Evolutionary conservation across 1,140 invertebrate species (phyloP).

Genomic region (Dendroctonus ponderosae): DNA sequence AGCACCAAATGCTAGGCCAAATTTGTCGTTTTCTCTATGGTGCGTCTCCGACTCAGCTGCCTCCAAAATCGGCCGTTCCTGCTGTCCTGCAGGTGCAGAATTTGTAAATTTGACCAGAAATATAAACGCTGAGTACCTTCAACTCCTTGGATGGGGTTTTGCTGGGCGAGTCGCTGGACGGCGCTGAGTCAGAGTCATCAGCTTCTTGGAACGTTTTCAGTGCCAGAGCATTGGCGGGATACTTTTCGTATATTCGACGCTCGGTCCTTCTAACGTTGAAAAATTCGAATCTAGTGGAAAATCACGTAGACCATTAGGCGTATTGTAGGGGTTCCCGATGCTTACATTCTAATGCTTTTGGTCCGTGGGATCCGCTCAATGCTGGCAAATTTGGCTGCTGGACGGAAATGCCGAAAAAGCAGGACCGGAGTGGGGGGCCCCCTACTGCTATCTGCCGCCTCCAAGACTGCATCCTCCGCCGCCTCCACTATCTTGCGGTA

Average conservation of each 20-base stretch:
- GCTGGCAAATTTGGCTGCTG: constrained; percentile 50
- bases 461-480: constrained; percentile 47
- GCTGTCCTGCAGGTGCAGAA: constrained; percentile 52
- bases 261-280: constrained; percentile 52
- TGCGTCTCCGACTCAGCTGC: constrained; percentile 56
- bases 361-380: constrained; percentile 46
- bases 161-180: constrained; percentile 45
- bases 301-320: too few relatives aligned
- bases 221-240: constrained; percentile 44
- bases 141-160: constrained; percentile 53
- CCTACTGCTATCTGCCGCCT: constrained; percentile 36
- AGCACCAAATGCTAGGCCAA: constrained; percentile 41
- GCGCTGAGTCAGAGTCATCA: constrained; percentile 40
- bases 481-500: constrained; percentile 54
- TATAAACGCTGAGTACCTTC: constrained; percentile 46
- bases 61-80: constrained; percentile 58
- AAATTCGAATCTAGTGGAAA: constrained; percentile 52
- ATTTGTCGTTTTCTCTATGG: constrained; percentile 42
- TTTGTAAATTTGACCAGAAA: background rate
- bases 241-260: constrained; percentile 50
- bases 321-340: background rate
- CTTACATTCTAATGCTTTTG: constrained; percentile 48
- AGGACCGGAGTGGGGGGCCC: constrained; percentile 43
- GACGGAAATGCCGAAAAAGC: constrained; percentile 58
- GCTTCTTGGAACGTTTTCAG: constrained; percentile 46